Base-by-base conservation (phyloP, 2,888 invertebrate species). In the Itoplectis maculator region DNA sequence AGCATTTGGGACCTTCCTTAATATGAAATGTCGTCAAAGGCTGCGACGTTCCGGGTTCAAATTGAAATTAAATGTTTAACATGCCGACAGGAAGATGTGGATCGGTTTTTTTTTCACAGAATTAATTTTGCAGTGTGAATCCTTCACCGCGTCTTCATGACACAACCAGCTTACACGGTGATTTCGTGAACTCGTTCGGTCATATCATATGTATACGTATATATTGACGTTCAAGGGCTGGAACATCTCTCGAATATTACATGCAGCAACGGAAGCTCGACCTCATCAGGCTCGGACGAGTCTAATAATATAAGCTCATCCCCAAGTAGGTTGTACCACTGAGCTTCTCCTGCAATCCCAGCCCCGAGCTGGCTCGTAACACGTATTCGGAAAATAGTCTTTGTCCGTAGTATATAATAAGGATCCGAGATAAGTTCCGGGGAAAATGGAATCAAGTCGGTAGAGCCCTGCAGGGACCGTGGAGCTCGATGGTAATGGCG, bases 391-490 rank as follows among this genome's bases (percentile, higher is more conserved):
- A 45, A 59, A 59, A 56, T 45, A 59, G 56, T 15, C 56, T 72
- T 56, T 29, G 45, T 42, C 37, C 18, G 37, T 18, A 72, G 42
- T 20, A 29, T 9, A 56, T 51, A 51, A 51, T 69, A 51, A 51
- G 70, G 23, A 56, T 59, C 29, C n/a, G 69, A 69, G 69, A 40
- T 45, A 72, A 72, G 59, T 72, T 54, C 56, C 42, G 40, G 42
- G n/a, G 54, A 54, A 72, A 56, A 72, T 72, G 70, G 42, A 59
- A 72, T 72, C 56, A 29, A 29, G 45, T 9, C 11, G 42, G n/a
- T n/a, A n/a, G n/a, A 45, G n/a, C 18, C 54, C 51, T 45, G 2
- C 42, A 11, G 42, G 45, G 9, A 72, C 54, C 23, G n/a, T n/a
- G 29, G 42, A 45, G 20, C 56, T 29, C 56, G 45, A 59, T 72